Conservation (phyloP, 1,140 invertebrate species). For the Charaxes varanes region DNA sequence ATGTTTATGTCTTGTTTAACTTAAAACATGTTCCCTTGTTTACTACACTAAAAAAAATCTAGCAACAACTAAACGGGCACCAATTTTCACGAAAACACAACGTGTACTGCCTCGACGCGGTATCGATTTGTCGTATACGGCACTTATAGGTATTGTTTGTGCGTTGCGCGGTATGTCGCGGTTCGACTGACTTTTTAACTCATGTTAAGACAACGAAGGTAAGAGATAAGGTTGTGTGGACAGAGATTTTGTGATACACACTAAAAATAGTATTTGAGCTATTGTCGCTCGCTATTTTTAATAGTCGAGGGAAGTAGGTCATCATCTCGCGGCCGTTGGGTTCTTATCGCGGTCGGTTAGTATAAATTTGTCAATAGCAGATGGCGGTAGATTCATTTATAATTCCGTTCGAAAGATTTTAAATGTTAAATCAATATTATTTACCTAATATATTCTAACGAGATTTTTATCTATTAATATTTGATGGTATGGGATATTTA, state of each 20-base stretch:
- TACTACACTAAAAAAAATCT: conserved; percentile 59
- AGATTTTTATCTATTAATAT: no score
- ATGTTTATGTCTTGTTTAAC: conserved; percentile 37
- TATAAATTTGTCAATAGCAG: conserved; percentile 27
- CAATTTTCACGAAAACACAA: conserved; percentile 43
- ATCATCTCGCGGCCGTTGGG: conserved; percentile 36
- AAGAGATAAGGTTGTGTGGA: conserved; percentile 48
- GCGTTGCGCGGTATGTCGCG: conserved; percentile 41
- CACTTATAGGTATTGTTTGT: conserved; percentile 32
- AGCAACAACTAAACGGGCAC: conserved; percentile 51
- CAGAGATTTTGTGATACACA: conserved; percentile 57
- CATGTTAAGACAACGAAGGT: conserved; percentile 28
- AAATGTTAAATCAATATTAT: no score
- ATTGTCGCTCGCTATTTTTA: conserved; percentile 70
- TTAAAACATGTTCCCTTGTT: conserved; percentile 64
- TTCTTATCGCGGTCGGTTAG: conserved; percentile 34
- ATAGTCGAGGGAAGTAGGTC: conserved; percentile 63
- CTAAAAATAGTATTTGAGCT: conserved; percentile 71
- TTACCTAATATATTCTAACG: no score
- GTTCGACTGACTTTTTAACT: conserved; percentile 21
- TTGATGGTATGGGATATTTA: no score
- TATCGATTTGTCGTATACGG: conserved; percentile 54
- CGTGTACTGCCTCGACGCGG: conserved; percentile 34
- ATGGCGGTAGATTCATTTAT: conserved; percentile 46
- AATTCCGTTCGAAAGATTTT: no score